Evolutionary conservation across 2,888 invertebrate species (phyloP).

Genomic region (Malthinus seriepunctatus): DNA sequence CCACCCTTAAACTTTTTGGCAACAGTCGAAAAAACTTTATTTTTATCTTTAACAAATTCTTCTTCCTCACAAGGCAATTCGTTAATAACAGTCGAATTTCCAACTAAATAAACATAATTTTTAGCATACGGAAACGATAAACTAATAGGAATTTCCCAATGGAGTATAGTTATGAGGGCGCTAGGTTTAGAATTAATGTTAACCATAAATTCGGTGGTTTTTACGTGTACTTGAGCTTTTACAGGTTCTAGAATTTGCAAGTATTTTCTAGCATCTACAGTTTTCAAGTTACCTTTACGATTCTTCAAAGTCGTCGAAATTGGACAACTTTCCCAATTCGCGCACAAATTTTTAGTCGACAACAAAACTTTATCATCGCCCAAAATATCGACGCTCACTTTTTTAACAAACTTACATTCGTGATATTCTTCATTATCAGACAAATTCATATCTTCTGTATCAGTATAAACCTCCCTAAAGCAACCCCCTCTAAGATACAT

Average conservation of each 20-base stretch:
- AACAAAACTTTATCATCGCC: slow-evolving; percentile 25
- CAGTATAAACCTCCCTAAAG: slow-evolving; percentile 56
- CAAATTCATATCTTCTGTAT: slow-evolving; percentile 59
- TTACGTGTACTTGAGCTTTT: slow-evolving; percentile 16
- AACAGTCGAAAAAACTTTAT: background rate
- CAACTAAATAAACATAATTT: slow-evolving; percentile 25
- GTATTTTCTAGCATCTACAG: slow-evolving; percentile 22
- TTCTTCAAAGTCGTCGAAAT: slow-evolving; percentile 18
- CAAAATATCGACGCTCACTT: slow-evolving; percentile 25
- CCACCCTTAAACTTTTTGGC: slow-evolving; percentile 6
- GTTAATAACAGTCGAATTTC: slow-evolving; percentile 16
- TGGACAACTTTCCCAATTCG: slow-evolving; percentile 27
- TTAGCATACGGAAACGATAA: slow-evolving; percentile 19
- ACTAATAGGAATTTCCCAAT: slow-evolving; percentile 26
- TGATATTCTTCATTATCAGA: slow-evolving; percentile 37
- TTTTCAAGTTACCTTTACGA: slow-evolving; percentile 32
- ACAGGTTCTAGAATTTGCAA: slow-evolving; percentile 13
- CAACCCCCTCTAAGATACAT: slow-evolving; percentile 58
- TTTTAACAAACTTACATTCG: slow-evolving; percentile 16
- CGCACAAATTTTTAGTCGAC: slow-evolving; percentile 18
- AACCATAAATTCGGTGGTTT: slow-evolving; percentile 29
- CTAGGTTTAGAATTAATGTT: slow-evolving; percentile 14
- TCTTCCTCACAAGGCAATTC: slow-evolving; percentile 2
- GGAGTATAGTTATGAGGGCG: slow-evolving; percentile 23
- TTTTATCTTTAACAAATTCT: background rate